Conservation (phyloP, 1,140 invertebrate genomes). For the Drosophila sulfurigaster region DNA sequence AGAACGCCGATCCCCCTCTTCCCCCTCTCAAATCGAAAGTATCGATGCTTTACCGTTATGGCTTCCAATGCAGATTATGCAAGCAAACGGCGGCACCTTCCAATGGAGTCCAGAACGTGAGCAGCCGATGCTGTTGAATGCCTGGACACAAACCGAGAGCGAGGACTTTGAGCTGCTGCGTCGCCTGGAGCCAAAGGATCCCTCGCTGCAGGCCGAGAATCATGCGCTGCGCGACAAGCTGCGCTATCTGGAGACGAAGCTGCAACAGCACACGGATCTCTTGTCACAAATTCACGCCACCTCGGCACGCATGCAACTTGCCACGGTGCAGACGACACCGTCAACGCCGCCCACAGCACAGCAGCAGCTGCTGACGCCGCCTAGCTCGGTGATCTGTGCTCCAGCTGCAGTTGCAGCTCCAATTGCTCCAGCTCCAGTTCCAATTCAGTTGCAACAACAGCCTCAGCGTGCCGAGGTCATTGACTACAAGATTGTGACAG, state of each 20-base stretch:
- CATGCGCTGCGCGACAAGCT: slow-evolving; percentile 66
- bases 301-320: slow-evolving; percentile 62
- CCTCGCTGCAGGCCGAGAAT: slow-evolving; percentile 53
- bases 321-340: slow-evolving; percentile 34
- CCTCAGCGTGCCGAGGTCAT: slow-evolving; percentile 49
- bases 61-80: slow-evolving; percentile 14
- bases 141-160: slow-evolving; percentile 74
- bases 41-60: too few relatives aligned
- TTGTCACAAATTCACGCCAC: slow-evolving; percentile 70
- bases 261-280: slow-evolving; percentile 68
- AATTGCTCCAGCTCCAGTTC: not conserved
- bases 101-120: slow-evolving; percentile 22
- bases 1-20: too few relatives aligned
- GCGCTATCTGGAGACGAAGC: slow-evolving; percentile 64
- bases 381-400: slow-evolving; percentile 63
- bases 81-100: slow-evolving; percentile 44
- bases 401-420: slow-evolving; percentile 12
- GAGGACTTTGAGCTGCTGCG: slow-evolving; percentile 64
- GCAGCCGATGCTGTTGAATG: slow-evolving; percentile 56
- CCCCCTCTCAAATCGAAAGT: too few relatives aligned
- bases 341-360: slow-evolving; percentile 32
- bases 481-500: slow-evolving; percentile 75
- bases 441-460: slow-evolving; percentile 5
- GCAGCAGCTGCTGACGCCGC: slow-evolving; percentile 64
- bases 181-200: slow-evolving; percentile 24